phyloP scores from a whole-genome alignment of 2,888 invertebrate species.

The Drymonia ruficornis region DNA sequence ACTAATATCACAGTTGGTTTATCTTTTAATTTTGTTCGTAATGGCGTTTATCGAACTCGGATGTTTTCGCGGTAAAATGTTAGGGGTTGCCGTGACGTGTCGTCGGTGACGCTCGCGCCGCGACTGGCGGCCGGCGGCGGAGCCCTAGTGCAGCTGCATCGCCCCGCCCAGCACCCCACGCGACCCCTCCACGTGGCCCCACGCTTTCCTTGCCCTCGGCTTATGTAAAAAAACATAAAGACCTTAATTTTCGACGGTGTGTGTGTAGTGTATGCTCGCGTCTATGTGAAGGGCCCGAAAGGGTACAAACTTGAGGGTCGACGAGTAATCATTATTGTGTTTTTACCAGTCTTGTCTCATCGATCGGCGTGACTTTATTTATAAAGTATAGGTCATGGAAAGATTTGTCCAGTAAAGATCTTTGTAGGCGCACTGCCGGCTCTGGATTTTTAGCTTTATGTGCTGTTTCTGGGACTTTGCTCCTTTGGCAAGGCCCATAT shows the following conservation, averaged over 20 bases:
- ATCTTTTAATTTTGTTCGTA: conserved; percentile 4
- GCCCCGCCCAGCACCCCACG: conserved; percentile 79
- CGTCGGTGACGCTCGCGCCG: conserved; percentile 67
- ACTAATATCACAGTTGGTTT: conserved; percentile 27
- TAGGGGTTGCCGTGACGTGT: conserved; percentile 63
- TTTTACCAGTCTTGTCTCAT: conserved; percentile 55
- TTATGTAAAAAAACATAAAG: conserved; percentile 69
- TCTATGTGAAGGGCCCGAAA: conserved; percentile 58
- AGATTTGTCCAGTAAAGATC: conserved; percentile 12
- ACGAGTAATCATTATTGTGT: conserved; percentile 49
- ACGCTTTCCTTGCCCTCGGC: conserved; percentile 70
- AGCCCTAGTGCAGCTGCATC: conserved; percentile 78
- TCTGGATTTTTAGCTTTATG: no score
- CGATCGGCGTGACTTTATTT: conserved; percentile 38
- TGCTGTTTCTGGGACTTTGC: no score
- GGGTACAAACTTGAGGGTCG: conserved; percentile 57
- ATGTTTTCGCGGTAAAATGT: conserved; percentile 51
- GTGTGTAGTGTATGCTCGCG: conserved; percentile 46
- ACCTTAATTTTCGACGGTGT: conserved; percentile 31
- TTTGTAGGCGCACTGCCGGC: neutral
- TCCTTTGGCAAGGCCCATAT: no score
- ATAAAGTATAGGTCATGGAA: conserved; percentile 27
- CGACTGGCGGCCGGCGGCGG: conserved; percentile 67
- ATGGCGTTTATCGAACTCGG: conserved; percentile 30
- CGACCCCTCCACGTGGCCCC: conserved; percentile 71